Evolutionary conservation across 2,113 vertebrate genomes (phyloP).

Genomic region (Clarias batrachus): DNA sequence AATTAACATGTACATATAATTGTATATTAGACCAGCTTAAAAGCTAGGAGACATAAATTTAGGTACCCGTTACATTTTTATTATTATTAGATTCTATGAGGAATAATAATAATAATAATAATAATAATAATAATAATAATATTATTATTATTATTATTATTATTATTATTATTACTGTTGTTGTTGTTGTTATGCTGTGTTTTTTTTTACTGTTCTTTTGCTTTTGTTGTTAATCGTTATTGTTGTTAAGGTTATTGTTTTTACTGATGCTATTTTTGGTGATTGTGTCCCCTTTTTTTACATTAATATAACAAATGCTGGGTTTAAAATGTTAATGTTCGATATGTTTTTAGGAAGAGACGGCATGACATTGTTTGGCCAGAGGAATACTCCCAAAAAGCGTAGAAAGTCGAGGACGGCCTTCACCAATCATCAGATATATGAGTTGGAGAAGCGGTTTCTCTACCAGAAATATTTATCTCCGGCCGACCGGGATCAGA

Average conservation of each 20-base stretch:
- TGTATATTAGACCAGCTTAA: background rate
- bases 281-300: background rate
- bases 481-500: conserved; percentile 87
- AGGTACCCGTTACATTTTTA: background rate
- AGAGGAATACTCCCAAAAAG: conserved; percentile 85
- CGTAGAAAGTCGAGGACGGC: conserved; percentile 86
- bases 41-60: background rate
- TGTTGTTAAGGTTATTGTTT: background rate
- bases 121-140: conserved; percentile 5
- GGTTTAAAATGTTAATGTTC: too few relatives aligned
- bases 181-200: background rate
- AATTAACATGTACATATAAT: background rate
- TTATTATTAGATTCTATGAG: conserved; percentile 6
- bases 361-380: conserved; percentile 87
- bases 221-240: background rate
- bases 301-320: background rate
- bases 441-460: conserved; percentile 88
- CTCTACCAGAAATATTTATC: conserved; percentile 90
- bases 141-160: conserved; percentile 10
- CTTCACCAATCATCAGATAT: conserved; percentile 90
- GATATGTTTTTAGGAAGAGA: conserved; percentile 76
- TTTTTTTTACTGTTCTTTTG: background rate
- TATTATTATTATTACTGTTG: background rate
- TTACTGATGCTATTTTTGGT: background rate
- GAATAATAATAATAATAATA: conserved; percentile 19